Percentiles rank a stretch among this genome's conserved stretches.
These are phyloP conservation scores for Neuroterus valhalla DNA, from an alignment of 1,140 invertebrate species.

Conservation along the genomic window DNA sequence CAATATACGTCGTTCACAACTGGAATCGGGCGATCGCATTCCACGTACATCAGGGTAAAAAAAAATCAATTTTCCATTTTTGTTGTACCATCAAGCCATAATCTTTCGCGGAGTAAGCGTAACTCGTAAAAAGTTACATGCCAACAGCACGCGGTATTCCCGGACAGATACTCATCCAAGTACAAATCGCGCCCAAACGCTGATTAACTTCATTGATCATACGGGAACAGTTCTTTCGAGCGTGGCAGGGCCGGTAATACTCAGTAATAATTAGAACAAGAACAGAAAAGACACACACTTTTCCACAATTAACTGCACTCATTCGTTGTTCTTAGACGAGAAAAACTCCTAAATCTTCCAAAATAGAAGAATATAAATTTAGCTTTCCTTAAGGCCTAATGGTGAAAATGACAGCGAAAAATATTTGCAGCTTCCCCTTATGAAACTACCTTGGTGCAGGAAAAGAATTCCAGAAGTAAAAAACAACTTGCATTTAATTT, in stretches of 20 bases:
- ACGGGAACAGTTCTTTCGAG: too few species aligned
- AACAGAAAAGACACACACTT: too few species aligned
- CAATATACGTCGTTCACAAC: slow-evolving; percentile 2
- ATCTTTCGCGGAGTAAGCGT: too few species aligned
- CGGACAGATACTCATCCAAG: too few species aligned
- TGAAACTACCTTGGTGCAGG: background rate
- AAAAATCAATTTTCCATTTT: background rate
- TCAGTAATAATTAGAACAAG: too few species aligned
- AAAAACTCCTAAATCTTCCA: background rate
- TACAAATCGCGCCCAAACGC: too few species aligned
- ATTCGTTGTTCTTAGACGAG: background rate
- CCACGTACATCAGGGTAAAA: background rate
- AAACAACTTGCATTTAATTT: background rate
- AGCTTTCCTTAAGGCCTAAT: background rate
- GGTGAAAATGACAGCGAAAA: slow-evolving; percentile 10
- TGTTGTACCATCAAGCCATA: too few species aligned
- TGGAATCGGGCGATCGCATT: background rate
- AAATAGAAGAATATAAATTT: slow-evolving; percentile 10
- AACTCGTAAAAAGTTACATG: too few species aligned
- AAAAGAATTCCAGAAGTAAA: background rate
- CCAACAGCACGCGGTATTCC: too few species aligned
- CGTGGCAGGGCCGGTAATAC: too few species aligned
- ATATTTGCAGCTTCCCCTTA: background rate
- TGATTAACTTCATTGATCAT: too few species aligned
- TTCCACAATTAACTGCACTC: background rate